Base-by-base conservation (phyloP, 1,140 invertebrate genomes). In the Drosophila santomea region DNA sequence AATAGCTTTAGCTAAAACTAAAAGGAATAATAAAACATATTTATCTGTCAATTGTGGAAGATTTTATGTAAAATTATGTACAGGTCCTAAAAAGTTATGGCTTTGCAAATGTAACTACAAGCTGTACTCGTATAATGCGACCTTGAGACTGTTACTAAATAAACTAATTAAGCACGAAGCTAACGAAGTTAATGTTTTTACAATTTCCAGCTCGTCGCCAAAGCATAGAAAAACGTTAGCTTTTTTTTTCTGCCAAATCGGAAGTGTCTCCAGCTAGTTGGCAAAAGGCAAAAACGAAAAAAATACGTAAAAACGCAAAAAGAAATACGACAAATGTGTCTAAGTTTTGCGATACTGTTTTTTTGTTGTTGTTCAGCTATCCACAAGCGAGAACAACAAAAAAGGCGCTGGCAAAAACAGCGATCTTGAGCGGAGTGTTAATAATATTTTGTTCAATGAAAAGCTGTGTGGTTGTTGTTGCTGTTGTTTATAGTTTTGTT, bases 371-470 rank as follows among this genome's bases (percentile, higher is more conserved):
- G 1, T 1, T 62, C n/a, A 73, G 55, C 25, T 60, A 48, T 36
- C 15, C 15, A 15, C 39, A 48, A 54, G 35, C 57, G 56, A 68
- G 51, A 60, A 54, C 47, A 36, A 66, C 20, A 69, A 48, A 47
- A 62, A 3, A 32, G 7, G 7, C 28, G 56, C 43, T 64, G 35
- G 57, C 57, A 64, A 62, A 74, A 77, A 74, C 35, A 58, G 52
- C 85, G 84, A 84, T 84, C 84, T 89, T 89, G 84, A 84, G 80
- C 82, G 77, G 80, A 83, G 84, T 80, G 81, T 84, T 89, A 83
- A 84, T 84, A 88, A 80, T 89, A 89, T 90, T 89, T 84, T 84
- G 77, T 89, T 89, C 84, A 89, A 89, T 89, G 84, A 80, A 80
- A 89, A 68, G 58, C 41, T 64, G 56, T 77, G 63, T 77, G 38